Conservation (phyloP, 2,113 vertebrate species). For the Morone saxatilis region DNA sequence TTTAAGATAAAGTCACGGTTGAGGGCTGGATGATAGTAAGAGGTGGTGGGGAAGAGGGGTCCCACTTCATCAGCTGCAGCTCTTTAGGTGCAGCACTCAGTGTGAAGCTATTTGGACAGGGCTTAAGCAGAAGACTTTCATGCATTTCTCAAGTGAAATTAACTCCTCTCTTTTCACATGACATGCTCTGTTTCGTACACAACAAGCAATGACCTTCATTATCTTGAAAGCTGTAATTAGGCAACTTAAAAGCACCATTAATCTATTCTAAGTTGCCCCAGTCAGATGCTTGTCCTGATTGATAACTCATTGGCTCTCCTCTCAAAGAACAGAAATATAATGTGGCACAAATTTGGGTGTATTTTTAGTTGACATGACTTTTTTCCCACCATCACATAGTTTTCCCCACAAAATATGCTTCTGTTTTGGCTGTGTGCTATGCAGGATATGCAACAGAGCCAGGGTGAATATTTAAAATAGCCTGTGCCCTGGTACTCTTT, state of each 20-base stretch:
- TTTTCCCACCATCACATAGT: neutral
- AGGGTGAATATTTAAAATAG: slow-evolving; percentile 54
- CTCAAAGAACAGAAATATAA: slow-evolving; percentile 4
- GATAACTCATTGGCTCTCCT: slow-evolving; percentile 2
- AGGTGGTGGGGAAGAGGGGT: neutral
- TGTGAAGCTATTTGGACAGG: slow-evolving; percentile 35
- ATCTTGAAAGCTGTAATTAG: slow-evolving; percentile 62
- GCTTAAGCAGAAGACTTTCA: slow-evolving; percentile 41
- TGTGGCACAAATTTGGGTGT: slow-evolving; percentile 4
- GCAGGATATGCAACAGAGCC: slow-evolving; percentile 29
- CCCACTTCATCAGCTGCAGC: slow-evolving; percentile 2
- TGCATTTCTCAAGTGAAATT: slow-evolving; percentile 45
- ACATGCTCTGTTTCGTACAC: slow-evolving; percentile 62
- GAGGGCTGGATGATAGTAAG: neutral
- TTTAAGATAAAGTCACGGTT: neutral
- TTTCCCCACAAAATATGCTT: slow-evolving; percentile 2
- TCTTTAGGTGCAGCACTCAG: slow-evolving; percentile 9
- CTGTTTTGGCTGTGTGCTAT: neutral
- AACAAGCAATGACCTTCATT: slow-evolving; percentile 67
- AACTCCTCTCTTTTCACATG: slow-evolving; percentile 46
- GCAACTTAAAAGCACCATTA: slow-evolving; percentile 52
- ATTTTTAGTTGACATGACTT: neutral
- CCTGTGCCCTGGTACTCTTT: slow-evolving; percentile 41
- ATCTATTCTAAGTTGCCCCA: slow-evolving; percentile 35
- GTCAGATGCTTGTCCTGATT: slow-evolving; percentile 30